Evolutionary conservation across 2,888 invertebrate genomes (phyloP).

Genomic region (Sesamia inferens): DNA sequence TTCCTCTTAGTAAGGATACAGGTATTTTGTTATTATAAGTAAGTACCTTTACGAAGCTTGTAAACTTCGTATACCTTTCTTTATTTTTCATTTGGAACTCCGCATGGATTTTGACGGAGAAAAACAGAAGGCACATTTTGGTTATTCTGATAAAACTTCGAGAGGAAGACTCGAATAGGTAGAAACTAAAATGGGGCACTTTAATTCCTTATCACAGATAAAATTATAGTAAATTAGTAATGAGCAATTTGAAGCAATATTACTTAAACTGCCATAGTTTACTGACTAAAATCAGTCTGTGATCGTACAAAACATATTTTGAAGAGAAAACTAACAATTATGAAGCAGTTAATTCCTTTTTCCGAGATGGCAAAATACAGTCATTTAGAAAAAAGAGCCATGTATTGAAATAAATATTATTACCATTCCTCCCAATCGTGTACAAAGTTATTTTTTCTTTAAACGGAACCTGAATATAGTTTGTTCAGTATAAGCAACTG

Average conservation of each 20-base stretch:
- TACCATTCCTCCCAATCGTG: background rate
- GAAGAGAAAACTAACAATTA: background rate
- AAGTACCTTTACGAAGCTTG: conserved; percentile 27
- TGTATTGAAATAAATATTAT: too few relatives aligned
- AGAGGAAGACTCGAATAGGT: background rate
- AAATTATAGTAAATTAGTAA: background rate
- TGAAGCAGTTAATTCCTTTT: background rate
- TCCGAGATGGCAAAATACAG: too few relatives aligned
- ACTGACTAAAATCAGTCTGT: background rate
- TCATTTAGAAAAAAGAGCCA: too few relatives aligned
- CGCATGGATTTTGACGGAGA: background rate
- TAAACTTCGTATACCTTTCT: conserved; percentile 5
- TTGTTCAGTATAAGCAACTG: too few relatives aligned
- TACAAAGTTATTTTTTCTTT: too few relatives aligned
- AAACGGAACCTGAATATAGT: too few relatives aligned
- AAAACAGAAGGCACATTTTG: background rate
- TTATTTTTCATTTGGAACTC: background rate
- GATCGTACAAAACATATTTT: background rate
- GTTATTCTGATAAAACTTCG: background rate
- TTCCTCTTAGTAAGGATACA: conserved; percentile 44
- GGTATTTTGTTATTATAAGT: conserved; percentile 48
- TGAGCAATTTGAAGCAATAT: background rate
- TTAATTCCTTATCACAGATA: background rate
- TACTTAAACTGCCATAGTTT: too few relatives aligned
- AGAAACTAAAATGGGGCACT: background rate